phyloP scores from a whole-genome alignment of 1,140 invertebrate genomes.

The Myzus persicae region DNA sequence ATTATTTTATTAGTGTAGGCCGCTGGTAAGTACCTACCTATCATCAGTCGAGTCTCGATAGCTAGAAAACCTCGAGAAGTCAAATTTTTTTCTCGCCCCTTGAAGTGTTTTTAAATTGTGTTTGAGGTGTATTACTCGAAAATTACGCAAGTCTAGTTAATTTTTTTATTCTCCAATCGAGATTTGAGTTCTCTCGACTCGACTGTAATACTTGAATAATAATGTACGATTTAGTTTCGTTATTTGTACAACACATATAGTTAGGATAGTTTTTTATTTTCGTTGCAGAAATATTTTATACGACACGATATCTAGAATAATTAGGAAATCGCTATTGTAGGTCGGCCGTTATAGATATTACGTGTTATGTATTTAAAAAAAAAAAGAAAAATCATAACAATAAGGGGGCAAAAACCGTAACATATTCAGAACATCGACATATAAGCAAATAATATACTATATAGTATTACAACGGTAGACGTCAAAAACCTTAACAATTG shows the following conservation, averaged over 20 bases:
- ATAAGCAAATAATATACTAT: neutral
- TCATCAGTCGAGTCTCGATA: too few relatives aligned
- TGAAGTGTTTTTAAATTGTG: too few relatives aligned
- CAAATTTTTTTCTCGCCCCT: too few relatives aligned
- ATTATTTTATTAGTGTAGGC: neutral
- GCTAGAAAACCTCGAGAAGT: too few relatives aligned
- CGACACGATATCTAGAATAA: neutral
- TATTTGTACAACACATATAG: too few relatives aligned
- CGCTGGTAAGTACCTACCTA: too few relatives aligned
- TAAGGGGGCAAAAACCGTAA: neutral
- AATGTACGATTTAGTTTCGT: too few relatives aligned
- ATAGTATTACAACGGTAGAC: slow-evolving; percentile 8
- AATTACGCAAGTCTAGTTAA: too few relatives aligned
- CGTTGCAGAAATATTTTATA: neutral
- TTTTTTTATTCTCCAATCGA: too few relatives aligned
- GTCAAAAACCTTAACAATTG: slow-evolving; percentile 40
- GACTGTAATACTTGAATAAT: too few relatives aligned
- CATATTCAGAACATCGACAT: neutral
- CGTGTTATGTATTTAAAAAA: neutral
- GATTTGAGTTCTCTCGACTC: too few relatives aligned
- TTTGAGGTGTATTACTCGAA: too few relatives aligned
- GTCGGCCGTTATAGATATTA: neutral
- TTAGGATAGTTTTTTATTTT: slow-evolving; percentile 1
- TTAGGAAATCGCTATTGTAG: slow-evolving; percentile 14
- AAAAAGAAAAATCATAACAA: neutral